phyloP scores from a whole-genome alignment of 2,888 invertebrate species.

The Zygaena filipendulae region DNA sequence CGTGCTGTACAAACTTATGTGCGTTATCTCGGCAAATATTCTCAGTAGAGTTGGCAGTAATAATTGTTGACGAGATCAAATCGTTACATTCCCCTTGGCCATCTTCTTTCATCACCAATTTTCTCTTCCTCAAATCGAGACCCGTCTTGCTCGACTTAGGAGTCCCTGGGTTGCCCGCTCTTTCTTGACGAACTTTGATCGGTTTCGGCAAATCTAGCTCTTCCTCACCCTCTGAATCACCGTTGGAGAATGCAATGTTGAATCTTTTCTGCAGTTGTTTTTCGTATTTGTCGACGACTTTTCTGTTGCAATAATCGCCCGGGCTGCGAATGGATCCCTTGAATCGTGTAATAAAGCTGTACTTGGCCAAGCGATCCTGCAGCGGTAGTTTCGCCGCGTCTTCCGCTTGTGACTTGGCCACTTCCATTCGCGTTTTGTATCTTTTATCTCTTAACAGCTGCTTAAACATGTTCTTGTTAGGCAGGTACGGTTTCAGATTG shows the following conservation, averaged over 20 bases:
- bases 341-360: conserved; percentile 53
- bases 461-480: conserved; percentile 25
- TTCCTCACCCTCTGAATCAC: conserved; percentile 29
- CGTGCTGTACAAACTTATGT: too few species aligned
- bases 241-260: conserved; percentile 33
- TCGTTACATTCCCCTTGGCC: too few species aligned
- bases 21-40: too few species aligned
- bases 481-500: conserved; percentile 38
- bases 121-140: conserved; percentile 1
- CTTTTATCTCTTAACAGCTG: conserved; percentile 22
- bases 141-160: too few species aligned
- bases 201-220: too few species aligned
- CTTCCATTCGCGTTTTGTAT: conserved; percentile 32
- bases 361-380: conserved; percentile 39
- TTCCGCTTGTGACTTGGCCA: conserved; percentile 42
- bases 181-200: too few species aligned
- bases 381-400: conserved; percentile 40
- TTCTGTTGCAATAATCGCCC: too few species aligned
- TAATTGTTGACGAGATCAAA: too few species aligned
- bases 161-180: too few species aligned
- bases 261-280: conserved; percentile 34
- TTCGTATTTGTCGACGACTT: too few species aligned
- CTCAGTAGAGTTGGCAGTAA: too few species aligned
- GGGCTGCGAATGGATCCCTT: conserved; percentile 43
- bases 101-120: too few species aligned